These are phyloP conservation scores for Latrodectus elegans DNA, from an alignment of 2,888 invertebrate species.

Conservation along the genomic window DNA sequence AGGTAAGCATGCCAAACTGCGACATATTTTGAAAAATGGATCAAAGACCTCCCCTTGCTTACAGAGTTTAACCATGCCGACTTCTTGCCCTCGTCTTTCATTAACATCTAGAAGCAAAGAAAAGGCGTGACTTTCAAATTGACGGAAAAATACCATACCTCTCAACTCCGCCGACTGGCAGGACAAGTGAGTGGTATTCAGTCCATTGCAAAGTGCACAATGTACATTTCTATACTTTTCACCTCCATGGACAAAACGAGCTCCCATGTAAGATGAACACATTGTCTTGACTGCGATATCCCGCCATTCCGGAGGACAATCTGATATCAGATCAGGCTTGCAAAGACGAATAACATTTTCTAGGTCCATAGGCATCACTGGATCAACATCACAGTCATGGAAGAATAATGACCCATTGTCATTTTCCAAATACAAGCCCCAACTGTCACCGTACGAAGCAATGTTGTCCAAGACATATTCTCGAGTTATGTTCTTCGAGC, in stretches of 20 bases:
- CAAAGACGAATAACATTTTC: slow-evolving; percentile 75
- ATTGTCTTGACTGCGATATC: slow-evolving; percentile 73
- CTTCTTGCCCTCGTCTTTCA: slow-evolving; percentile 71
- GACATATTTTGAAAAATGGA: slow-evolving; percentile 76
- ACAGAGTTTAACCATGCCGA: slow-evolving; percentile 72
- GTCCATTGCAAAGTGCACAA: slow-evolving; percentile 77
- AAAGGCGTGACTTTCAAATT: slow-evolving; percentile 74
- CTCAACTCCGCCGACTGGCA: slow-evolving; percentile 71
- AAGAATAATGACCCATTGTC: slow-evolving; percentile 71
- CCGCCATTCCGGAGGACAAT: slow-evolving; percentile 75
- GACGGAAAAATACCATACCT: slow-evolving; percentile 68
- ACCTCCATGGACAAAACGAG: slow-evolving; percentile 74
- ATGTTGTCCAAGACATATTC: slow-evolving; percentile 71
- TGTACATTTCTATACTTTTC: slow-evolving; percentile 76
- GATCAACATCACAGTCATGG: slow-evolving; percentile 75
- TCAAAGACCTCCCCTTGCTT: slow-evolving; percentile 75
- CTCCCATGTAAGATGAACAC: slow-evolving; percentile 76
- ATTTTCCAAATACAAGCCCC: slow-evolving; percentile 58
- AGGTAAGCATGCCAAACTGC: slow-evolving; percentile 74
- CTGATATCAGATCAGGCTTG: slow-evolving; percentile 72
- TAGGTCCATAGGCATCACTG: slow-evolving; percentile 74
- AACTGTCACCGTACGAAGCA: slow-evolving; percentile 71
- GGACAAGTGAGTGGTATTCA: slow-evolving; percentile 73
- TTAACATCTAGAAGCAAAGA: slow-evolving; percentile 76
- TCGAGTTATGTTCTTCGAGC: slow-evolving; percentile 68